Evolutionary conservation across 1,140 invertebrate genomes (phyloP).

Genomic region (Magallana ariakensis): DNA sequence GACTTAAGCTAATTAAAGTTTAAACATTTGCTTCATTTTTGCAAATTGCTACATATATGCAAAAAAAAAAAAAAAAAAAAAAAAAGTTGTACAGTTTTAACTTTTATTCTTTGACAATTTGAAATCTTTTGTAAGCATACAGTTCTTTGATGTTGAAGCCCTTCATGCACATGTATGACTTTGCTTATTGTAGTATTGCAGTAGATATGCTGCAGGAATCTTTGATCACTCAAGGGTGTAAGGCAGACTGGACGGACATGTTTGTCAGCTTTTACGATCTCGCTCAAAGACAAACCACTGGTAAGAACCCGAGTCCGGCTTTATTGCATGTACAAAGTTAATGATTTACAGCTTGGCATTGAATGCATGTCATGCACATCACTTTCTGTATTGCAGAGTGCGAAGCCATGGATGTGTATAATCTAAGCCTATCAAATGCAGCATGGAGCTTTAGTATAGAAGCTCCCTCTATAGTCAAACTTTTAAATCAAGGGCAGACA

Average conservation of each 20-base stretch:
- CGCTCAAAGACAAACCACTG: background rate
- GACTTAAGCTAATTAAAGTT: too few relatives aligned
- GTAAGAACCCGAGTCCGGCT: background rate
- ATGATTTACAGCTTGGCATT: background rate
- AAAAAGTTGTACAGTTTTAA: too few relatives aligned
- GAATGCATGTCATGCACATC: background rate
- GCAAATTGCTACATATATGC: too few relatives aligned
- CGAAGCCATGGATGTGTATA: constrained; percentile 43
- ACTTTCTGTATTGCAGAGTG: constrained; percentile 39
- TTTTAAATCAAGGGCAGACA: constrained; percentile 63
- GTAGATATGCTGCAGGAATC: constrained; percentile 2
- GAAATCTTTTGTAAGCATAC: too few relatives aligned
- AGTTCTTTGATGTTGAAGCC: too few relatives aligned
- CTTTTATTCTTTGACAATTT: too few relatives aligned
- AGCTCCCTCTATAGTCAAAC: constrained; percentile 51
- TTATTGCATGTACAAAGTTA: background rate
- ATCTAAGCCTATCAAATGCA: constrained; percentile 47
- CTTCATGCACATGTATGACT: too few relatives aligned
- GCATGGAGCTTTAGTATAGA: constrained; percentile 50
- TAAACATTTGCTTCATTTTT: too few relatives aligned
- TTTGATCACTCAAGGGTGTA: background rate
- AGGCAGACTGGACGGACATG: constrained; percentile 12
- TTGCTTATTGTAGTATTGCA: background rate
- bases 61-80: too few relatives aligned
- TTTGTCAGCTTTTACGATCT: constrained; percentile 27